Conservation (phyloP, 2,797 vertebrate genomes). For the Threskiornis aethiopicus region DNA sequence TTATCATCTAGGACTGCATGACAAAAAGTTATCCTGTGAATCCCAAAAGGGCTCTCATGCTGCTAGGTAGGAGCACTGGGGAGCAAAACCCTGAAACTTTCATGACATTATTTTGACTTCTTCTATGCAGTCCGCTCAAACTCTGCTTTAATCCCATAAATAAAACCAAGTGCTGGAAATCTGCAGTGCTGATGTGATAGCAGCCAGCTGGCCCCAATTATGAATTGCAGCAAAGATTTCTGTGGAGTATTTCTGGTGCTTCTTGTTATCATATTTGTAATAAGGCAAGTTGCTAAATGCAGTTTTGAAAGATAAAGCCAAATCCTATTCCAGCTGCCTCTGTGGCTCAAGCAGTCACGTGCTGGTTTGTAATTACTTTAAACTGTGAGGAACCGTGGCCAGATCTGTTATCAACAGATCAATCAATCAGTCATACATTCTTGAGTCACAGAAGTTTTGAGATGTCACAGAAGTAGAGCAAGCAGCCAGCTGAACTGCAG, state of each 20-base stretch:
- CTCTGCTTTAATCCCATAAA: conserved; percentile 55
- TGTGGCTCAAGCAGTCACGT: conserved; percentile 49
- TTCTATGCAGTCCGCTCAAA: background rate
- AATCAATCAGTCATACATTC: conserved; percentile 55
- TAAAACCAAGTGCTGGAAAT: conserved; percentile 61
- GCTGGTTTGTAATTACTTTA: conserved; percentile 62
- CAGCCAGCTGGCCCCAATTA: conserved; percentile 69
- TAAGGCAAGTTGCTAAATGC: conserved; percentile 65
- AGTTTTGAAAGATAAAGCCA: conserved; percentile 63
- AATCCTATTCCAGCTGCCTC: conserved; percentile 61
- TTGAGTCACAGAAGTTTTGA: conserved; percentile 40
- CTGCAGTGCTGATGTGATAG: conserved; percentile 61
- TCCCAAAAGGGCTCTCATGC: background rate
- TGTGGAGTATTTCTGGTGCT: conserved; percentile 67
- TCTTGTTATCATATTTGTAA: conserved; percentile 67
- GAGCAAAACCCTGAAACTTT: conserved; percentile 12
- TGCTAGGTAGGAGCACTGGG: background rate
- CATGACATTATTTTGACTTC: conserved; percentile 33
- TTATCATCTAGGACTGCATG: background rate
- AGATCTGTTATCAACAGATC: conserved; percentile 60
- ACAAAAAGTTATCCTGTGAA: background rate
- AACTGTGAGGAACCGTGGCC: conserved; percentile 19
- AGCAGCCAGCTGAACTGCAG: conserved; percentile 35
- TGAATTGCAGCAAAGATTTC: conserved; percentile 60
- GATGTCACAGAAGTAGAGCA: conserved; percentile 53